Conservation (phyloP, 2,113 vertebrate genomes). For the Psophia crepitans region DNA sequence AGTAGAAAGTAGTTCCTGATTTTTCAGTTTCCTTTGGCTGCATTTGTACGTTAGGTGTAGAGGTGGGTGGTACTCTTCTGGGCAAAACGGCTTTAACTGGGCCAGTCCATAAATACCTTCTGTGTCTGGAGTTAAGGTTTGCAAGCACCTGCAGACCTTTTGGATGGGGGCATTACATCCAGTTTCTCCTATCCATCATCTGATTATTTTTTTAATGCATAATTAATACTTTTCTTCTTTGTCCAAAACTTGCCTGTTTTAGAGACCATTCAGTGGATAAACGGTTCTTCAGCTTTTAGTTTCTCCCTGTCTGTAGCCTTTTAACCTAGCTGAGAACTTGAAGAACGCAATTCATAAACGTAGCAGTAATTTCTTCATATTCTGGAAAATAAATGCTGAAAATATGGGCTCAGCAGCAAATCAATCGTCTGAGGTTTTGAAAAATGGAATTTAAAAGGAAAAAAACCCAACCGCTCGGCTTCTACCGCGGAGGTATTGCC, state of each 20-base stretch:
- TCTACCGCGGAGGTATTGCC: not conserved
- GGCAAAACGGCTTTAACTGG: not conserved
- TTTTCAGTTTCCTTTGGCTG: not conserved
- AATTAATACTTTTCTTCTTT: not conserved
- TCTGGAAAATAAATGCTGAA: not conserved
- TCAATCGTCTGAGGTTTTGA: not conserved
- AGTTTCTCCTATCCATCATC: not conserved
- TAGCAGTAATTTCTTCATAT: constrained; percentile 5
- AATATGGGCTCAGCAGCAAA: not conserved
- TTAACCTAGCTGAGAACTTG: constrained; percentile 22
- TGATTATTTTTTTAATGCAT: not conserved
- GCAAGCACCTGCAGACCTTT: not conserved
- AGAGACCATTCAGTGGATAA: not conserved
- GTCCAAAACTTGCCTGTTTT: not conserved
- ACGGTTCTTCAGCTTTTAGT: not conserved
- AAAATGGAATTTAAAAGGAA: not conserved
- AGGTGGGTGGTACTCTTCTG: not conserved
- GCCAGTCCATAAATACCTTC: not conserved
- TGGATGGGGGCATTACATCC: not conserved
- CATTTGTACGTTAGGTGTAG: not conserved
- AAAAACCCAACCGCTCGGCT: not conserved
- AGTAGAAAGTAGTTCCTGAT: not conserved
- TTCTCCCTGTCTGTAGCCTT: not conserved
- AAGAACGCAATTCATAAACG: not conserved
- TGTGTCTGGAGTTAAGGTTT: not conserved